Percentiles rank a stretch among this genome's conserved stretches.
Conservation (phyloP, 2,888 invertebrate genomes). For the Yponomeuta cagnagella region DNA sequence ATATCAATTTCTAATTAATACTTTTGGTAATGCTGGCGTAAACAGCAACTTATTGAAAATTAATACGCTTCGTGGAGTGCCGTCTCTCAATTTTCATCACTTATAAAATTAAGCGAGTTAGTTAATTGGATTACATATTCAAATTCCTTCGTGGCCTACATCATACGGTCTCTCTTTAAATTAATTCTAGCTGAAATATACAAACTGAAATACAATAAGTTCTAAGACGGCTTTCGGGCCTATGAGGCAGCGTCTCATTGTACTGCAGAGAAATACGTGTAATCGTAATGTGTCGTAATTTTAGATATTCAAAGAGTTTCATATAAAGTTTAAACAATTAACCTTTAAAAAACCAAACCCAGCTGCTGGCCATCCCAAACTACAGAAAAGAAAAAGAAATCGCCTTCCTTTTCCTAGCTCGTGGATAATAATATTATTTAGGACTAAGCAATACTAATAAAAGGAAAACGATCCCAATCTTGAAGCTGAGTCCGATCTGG, state of each 20-base stretch:
- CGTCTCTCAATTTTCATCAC: constrained; percentile 2
- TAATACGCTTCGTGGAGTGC: neutral
- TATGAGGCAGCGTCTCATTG: neutral
- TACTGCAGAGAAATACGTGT: no score
- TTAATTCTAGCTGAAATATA: neutral
- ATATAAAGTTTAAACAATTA: no score
- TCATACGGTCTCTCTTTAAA: neutral
- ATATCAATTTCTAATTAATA: no score
- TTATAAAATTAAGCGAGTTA: neutral
- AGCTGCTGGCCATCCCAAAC: no score
- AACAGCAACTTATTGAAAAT: neutral
- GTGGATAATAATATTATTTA: no score
- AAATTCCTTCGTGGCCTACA: neutral
- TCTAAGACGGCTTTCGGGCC: neutral
- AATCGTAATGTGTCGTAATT: no score
- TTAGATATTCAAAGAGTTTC: no score
- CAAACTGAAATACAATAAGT: neutral
- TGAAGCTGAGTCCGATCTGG: neutral
- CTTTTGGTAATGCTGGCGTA: no score
- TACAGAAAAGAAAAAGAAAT: no score
- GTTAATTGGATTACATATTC: neutral
- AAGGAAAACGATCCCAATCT: neutral
- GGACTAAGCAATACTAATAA: neutral
- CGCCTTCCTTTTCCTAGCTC: no score
- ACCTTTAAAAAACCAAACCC: no score